Base-by-base conservation (phyloP, 2,113 vertebrate species). In the Cyphomyrus discorhynchus region DNA sequence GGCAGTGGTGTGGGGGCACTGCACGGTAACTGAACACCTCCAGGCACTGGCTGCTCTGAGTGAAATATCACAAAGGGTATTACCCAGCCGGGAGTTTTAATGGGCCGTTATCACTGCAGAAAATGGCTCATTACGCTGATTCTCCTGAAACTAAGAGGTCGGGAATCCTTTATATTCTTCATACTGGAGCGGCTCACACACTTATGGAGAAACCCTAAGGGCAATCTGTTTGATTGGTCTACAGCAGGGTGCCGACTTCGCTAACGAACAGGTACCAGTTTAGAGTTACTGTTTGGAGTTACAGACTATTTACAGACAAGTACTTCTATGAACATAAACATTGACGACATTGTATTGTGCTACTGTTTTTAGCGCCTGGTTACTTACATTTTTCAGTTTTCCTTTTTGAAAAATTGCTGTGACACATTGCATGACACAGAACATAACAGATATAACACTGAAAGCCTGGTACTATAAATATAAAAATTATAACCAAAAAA, bases 1-100 rank as follows among this genome's bases (percentile, higher is more conserved):
- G 11, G 24, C 1, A 35, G 80, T 19, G 42, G 80, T 9, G 47
- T 45, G 45, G 19, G 88, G 24, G 24, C 11, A 9, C 24, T 24
- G 17, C 31, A 2, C 5, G 17, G 52, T 89, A 66, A 89, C 31
- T 62, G 89, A 53, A 3, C 24, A n/a, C 53, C 45, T 46, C 83
- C 17, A 42, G 46, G 24, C 24, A 0, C 17, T 62, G n/a, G 89
- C 47, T 39, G 2, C 9, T 49, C 19, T 27, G 10, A 89, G 84
- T 89, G 56, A 84, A 89, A 89, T 62, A 86, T 50, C 35, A 86
- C 17, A 31, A 27, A 24, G 58, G 56, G 84, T 46, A 52, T 90
- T 70, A 49, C 19, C 46, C 27, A 70, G 53, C 83, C 52, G 58
- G n/a, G 21, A 86, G 62, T 74, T 4, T 66, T 80, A 87, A 87